Base-by-base conservation (phyloP, 2,888 invertebrate genomes). In the Lithosia quadra region DNA sequence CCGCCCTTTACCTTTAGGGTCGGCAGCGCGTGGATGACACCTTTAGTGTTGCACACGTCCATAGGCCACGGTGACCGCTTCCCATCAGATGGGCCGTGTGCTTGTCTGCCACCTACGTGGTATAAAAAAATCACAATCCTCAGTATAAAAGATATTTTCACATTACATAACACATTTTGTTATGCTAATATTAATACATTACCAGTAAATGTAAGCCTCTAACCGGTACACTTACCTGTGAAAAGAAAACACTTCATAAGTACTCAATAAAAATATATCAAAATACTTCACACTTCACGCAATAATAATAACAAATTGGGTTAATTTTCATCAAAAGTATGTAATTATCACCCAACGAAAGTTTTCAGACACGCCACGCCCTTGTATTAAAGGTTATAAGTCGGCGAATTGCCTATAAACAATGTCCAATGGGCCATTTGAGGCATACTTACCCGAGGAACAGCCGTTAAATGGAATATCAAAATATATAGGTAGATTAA, bases 331-430 rank as follows among this genome's bases (percentile, higher is more conserved):
- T 66, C 62, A 76, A 70, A 73, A 71, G 73, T 68, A n/a, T 28
- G 65, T 72, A 72, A 71, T 76, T 74, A 78, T 69, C n/a, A 18
- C 33, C 22, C 13, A 71, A n/a, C n/a, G 60, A 73, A 73, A 75
- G 61, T 61, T 72, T 74, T 69, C 62, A 61, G 64, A 36, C 74
- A 74, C 73, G 78, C 68, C 59, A 73, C 59, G 72, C 59, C 74
- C 77, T 78, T 77, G 33, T 22, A 63, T 61, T 67, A 68, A 60
- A 56, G 55, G 65, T 65, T 55, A 75, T 76, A 77, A 74, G 67
- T 72, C 68, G 39, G 69, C 67, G 65, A 80, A 74, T 66, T 70
- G 69, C 65, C 73, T 76, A 82, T 89, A 87, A 89, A 87, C 73
- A 69, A 65, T 74, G 43, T 72, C 68, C 69, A 68, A 86, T 82